Evolutionary conservation across 2,888 invertebrate genomes (phyloP).

Genomic region (Oxyscelio sp.): DNA sequence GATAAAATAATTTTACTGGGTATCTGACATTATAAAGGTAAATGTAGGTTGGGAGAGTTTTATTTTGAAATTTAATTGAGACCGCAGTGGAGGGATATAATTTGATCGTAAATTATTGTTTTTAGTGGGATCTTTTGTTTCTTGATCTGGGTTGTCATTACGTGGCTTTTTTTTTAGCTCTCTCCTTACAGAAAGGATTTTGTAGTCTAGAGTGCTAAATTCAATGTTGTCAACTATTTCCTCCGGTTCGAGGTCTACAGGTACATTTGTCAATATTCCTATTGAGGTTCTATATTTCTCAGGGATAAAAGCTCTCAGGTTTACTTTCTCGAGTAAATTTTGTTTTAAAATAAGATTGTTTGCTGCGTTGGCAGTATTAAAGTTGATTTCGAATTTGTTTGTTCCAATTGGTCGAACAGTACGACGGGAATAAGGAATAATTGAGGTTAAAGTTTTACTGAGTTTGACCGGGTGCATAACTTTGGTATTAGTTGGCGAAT

Average conservation of each 20-base stretch:
- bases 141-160: neutral
- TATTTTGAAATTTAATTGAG: constrained; percentile 21
- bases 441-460: no score
- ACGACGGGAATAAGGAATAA: no score
- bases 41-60: neutral
- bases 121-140: constrained; percentile 3
- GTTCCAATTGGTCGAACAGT: no score
- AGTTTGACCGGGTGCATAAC: no score
- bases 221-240: neutral
- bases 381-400: neutral
- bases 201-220: no score
- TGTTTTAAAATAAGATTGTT: neutral
- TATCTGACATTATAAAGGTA: neutral
- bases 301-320: constrained; percentile 12
- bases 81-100: constrained; percentile 12
- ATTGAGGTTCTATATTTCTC: neutral
- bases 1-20: constrained; percentile 4
- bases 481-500: no score
- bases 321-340: neutral
- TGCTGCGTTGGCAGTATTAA: neutral
- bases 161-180: no score
- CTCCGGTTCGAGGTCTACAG: neutral
- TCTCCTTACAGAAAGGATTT: no score
- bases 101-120: no score
- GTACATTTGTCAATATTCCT: constrained; percentile 7